phyloP scores from a whole-genome alignment of 2,113 vertebrate genomes.

The Crotalus helleri region DNA sequence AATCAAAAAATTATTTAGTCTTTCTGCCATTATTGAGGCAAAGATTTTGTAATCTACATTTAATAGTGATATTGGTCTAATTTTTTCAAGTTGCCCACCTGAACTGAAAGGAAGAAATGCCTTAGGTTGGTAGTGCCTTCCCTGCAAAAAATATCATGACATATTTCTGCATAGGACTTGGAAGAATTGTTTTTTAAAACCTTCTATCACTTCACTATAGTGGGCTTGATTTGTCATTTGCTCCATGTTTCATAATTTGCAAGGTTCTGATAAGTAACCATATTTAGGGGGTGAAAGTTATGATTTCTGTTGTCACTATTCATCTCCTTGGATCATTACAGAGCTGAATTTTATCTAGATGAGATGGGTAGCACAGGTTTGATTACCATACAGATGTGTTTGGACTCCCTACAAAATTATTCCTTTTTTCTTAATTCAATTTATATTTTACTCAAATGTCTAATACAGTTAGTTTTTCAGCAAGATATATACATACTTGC shows the following conservation, averaged over 20 bases:
- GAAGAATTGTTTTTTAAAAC: not conserved
- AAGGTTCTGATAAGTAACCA: not conserved
- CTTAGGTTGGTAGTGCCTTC: not conserved
- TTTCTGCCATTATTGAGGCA: too few relatives aligned
- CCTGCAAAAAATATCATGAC: not conserved
- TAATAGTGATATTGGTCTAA: not conserved
- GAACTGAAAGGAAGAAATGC: not conserved
- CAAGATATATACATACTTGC: not conserved
- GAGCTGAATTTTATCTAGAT: not conserved
- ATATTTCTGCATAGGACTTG: not conserved
- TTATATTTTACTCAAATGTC: not conserved
- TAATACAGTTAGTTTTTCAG: not conserved
- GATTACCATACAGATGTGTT: not conserved
- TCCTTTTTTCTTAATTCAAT: not conserved
- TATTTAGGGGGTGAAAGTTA: not conserved
- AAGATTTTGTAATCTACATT: too few relatives aligned
- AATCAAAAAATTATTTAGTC: too few relatives aligned
- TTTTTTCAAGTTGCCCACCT: not conserved
- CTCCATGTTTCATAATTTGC: not conserved
- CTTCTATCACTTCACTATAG: not conserved
- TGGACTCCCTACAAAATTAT: not conserved
- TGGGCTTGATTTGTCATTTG: not conserved
- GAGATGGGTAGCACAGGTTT: not conserved
- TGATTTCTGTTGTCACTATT: not conserved
- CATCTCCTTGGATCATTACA: not conserved